Evolutionary conservation across 2,797 vertebrate genomes (phyloP), one percentile per base, ranked within the genome.

Genomic region (Anabas testudineus): DNA sequence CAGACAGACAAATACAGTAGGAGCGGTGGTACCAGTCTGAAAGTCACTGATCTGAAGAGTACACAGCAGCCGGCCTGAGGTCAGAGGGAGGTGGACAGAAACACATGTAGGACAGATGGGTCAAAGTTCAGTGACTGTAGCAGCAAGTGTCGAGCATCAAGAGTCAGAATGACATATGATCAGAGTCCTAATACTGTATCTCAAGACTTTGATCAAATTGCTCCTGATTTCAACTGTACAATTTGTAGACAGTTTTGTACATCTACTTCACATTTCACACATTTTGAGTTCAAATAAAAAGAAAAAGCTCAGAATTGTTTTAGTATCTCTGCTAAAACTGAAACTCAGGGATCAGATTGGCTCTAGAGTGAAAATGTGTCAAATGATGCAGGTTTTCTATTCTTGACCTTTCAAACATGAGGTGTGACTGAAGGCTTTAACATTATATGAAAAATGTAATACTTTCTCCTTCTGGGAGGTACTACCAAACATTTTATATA

Each of bases 1-100:
- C 63, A 59, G 70, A 84, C 47, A n/a, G 43, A 87, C 42, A 68
- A 77, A 71, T 71, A 88, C 81, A 90, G 83, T 76, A 86, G 79
- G 67, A 82, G 67, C 66, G 75, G 69, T 18, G 18, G 48, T 55
- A 65, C 52, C 6, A 2, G 43, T 54, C 3, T 66, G 51, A 30
- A 46, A n/a, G 39, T 67, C 28, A 5, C 52, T 12, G 4, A 46
- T 66, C 62, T 52, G 49, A 76, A 65, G 48, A 47, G 71, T 28
- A 60, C 55, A 64, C 67, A 63, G 74, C 41, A 48, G 30, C 69
- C 19, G 2, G 42, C 41, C 57, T 21, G 71, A 68, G 68, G 62
- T 67, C 54, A 68, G 14, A 43, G 16, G 39, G 26, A 22, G 19
- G 37, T 28, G 9, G 24, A 74, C 47, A 71, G 15, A 21, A 62